Base-by-base conservation (phyloP, 1,140 invertebrate genomes). In the Cydia strobilella region DNA sequence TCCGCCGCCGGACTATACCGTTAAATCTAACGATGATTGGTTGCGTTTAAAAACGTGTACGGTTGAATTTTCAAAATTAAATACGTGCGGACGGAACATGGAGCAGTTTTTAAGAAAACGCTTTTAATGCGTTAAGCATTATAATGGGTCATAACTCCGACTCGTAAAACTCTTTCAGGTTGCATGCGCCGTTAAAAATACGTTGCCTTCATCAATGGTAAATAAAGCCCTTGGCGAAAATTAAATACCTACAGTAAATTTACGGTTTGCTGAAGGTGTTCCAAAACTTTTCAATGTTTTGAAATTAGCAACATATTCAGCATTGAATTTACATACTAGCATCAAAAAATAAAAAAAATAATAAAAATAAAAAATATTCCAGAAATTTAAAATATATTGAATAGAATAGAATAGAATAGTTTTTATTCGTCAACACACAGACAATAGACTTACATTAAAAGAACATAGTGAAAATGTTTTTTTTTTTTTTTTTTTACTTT, bases 21-120 rank as follows among this genome's bases (percentile, higher is more conserved):
- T 82, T 77, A 80, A 82, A 76, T 73, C 77, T 76, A 77, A 75
- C 74, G 77, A 48, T 75, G 39, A 76, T 73, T 66, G 72, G 42
- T 18, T 59, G 65, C 12, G 31, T 62, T 54, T 54, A 31, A 62
- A 35, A 62, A 31, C 72, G 72, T 18, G 25, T 62, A 59, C 23
- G 51, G 13, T 39, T 20, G 65, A 69, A 69, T 69, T 69, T 69
- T 35, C 5, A n/a, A 20, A 69, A 18, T 69, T n/a, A 69, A 69
- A n/a, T 39, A 69, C 25, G 27, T 39, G 27, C 9, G 2, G 65
- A 35, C 15, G 2, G 15, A 18, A 35, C 12, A 31, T 5, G 65
- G 6, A 35, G n/a, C 13, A 18, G 15, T 65, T 13, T 27, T n/a
- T 54, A 63, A 35, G 63, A n/a, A 65, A 65, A 18, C 63, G 31